Percentiles rank a stretch among this genome's conserved stretches.
Evolutionary conservation across 35 echinoderm and acorn worm genomes (phyloP).

Genomic region (Patiria miniata): DNA sequence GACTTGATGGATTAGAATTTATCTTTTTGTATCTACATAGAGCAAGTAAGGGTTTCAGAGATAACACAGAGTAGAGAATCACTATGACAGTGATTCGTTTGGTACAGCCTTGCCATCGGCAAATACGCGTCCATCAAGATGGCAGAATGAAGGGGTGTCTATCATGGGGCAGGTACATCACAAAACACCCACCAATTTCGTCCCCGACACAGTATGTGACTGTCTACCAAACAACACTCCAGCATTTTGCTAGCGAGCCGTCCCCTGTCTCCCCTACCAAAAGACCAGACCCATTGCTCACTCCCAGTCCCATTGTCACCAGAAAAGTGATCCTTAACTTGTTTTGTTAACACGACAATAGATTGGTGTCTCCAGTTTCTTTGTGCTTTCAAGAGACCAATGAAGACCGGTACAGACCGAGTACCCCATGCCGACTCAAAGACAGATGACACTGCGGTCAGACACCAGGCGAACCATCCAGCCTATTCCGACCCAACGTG

Average conservation of each 20-base stretch:
- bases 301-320: constrained; percentile 14
- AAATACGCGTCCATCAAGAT: not conserved
- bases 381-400: too few relatives aligned
- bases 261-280: too few relatives aligned
- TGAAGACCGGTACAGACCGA: not conserved
- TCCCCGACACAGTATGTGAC: too few relatives aligned
- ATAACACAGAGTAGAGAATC: too few relatives aligned
- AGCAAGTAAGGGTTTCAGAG: too few relatives aligned
- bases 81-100: too few relatives aligned
- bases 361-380: not conserved
- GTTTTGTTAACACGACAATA: not conserved
- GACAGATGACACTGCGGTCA: not conserved
- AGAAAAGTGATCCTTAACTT: not conserved
- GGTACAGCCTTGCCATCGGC: not conserved
- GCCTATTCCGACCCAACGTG: not conserved
- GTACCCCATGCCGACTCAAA: not conserved
- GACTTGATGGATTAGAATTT: too few relatives aligned
- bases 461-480: not conserved
- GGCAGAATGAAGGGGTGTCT: not conserved
- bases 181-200: not conserved
- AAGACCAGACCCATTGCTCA: not conserved
- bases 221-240: too few relatives aligned
- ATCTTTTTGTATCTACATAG: too few relatives aligned
- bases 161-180: not conserved
- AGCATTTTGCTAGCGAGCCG: too few relatives aligned